These are phyloP conservation scores for Phoebastria nigripes DNA, from an alignment of 2,797 vertebrate genomes.

Conservation along the genomic window DNA sequence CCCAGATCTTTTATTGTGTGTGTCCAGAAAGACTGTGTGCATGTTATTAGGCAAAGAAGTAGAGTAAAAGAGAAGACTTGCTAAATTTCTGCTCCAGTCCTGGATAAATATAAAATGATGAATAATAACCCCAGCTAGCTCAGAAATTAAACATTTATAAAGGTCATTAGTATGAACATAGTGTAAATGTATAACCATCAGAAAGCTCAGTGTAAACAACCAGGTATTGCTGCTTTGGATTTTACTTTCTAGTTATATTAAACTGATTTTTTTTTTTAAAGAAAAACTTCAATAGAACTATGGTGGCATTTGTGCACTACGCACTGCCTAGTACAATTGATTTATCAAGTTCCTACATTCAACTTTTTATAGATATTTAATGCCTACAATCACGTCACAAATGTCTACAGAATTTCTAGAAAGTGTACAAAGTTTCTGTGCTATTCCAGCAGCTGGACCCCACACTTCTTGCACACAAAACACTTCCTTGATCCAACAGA, in stretches of 20 bases:
- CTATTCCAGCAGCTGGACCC: not conserved
- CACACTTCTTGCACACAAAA: not conserved
- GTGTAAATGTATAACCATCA: not conserved
- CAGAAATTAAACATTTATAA: not conserved
- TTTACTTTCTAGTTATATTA: not conserved
- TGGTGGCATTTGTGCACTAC: slow-evolving; percentile 52
- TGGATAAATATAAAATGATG: not conserved
- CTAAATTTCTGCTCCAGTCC: not conserved
- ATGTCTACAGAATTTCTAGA: not conserved
- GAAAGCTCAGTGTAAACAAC: not conserved
- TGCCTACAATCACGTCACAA: not conserved
- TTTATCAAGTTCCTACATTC: not conserved
- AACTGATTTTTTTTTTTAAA: not conserved
- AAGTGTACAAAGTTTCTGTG: not conserved
- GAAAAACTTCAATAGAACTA: not conserved
- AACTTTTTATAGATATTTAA: not conserved
- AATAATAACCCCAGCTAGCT: not conserved
- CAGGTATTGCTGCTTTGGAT: not conserved
- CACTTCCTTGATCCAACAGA: not conserved
- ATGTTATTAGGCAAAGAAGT: not conserved
- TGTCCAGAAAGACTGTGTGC: not conserved
- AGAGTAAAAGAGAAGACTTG: not conserved
- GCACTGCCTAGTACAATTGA: not conserved
- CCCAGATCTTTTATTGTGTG: not conserved
- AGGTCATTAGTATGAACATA: not conserved